phyloP scores from a whole-genome alignment of 2,113 vertebrate genomes.

The Vimba vimba region DNA sequence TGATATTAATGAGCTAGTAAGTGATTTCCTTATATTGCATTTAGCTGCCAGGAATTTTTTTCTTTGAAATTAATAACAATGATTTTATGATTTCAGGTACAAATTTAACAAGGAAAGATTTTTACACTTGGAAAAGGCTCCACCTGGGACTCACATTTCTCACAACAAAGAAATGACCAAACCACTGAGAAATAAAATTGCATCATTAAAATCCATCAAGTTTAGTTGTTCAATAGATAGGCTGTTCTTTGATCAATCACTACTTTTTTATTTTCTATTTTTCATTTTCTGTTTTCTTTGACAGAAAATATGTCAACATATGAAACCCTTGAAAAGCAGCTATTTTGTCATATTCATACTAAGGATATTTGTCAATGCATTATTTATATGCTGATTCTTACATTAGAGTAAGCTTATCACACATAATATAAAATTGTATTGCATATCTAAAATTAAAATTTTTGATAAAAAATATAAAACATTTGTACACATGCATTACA shows the following conservation, averaged over 20 bases:
- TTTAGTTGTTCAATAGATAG: neutral
- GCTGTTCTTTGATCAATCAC: neutral
- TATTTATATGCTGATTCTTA: neutral
- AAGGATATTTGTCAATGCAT: neutral
- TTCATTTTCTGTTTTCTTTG: neutral
- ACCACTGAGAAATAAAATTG: neutral
- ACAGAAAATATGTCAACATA: neutral
- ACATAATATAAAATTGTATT: neutral
- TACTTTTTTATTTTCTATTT: neutral
- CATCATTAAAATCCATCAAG: neutral
- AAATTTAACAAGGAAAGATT: conserved; percentile 18
- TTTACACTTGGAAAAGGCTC: neutral
- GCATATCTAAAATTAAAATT: neutral
- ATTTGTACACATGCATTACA: neutral
- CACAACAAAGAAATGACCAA: neutral
- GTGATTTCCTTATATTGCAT: neutral
- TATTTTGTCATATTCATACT: conserved; percentile 12
- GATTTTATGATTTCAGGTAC: neutral
- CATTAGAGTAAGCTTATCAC: neutral
- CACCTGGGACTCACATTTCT: neutral
- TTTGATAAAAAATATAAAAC: neutral
- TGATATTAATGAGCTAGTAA: neutral
- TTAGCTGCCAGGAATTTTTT: neutral
- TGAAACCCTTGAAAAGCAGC: neutral
- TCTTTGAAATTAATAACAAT: neutral